Evolutionary conservation across 2,113 vertebrate species (phyloP).

Genomic region (Ranitomeya imitator): DNA sequence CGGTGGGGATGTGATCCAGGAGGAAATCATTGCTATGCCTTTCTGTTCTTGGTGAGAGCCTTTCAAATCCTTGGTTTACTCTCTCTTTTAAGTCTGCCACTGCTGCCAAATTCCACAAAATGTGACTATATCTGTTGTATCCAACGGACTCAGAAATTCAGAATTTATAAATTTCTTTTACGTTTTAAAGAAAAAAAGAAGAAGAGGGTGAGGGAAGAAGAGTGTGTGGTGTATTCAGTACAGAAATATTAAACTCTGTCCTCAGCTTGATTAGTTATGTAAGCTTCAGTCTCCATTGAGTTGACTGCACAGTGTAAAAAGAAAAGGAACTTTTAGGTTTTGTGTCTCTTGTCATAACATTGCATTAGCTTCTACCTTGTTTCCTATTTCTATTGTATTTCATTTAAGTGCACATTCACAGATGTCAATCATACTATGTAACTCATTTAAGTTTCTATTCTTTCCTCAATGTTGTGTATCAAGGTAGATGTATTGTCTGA

Average conservation of each 20-base stretch:
- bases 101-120: no score
- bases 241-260: not conserved
- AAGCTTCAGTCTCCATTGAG: not conserved
- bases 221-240: not conserved
- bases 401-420: not conserved
- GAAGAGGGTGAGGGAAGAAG: no score
- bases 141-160: no score
- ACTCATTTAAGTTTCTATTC: not conserved
- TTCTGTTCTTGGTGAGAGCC: no score
- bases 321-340: not conserved
- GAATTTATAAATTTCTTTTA: no score
- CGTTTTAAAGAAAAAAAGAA: no score
- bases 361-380: not conserved
- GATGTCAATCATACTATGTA: not conserved
- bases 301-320: not conserved
- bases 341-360: not conserved
- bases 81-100: no score
- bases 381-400: slow-evolving; percentile 13
- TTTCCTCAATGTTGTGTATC: not conserved
- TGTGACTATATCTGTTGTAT: no score
- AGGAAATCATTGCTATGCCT: no score
- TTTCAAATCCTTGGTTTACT: no score
- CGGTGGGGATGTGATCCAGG: no score
- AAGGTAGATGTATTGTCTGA: not conserved
- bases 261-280: not conserved